These are phyloP conservation scores for Poeciliopsis turneri DNA, from an alignment of 2,797 vertebrate species.

Conservation along the genomic window DNA sequence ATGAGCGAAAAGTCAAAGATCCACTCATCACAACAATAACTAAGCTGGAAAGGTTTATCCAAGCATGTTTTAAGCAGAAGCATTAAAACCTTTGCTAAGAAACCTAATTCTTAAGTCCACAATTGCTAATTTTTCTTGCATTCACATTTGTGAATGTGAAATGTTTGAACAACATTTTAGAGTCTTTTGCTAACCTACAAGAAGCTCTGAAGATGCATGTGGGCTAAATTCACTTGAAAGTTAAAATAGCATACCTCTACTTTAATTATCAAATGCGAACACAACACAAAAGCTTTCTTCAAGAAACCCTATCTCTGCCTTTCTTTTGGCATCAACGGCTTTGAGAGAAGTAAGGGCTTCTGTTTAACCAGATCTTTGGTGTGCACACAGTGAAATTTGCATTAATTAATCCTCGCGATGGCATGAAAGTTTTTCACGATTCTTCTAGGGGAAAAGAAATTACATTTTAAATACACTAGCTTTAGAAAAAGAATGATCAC, in stretches of 20 bases:
- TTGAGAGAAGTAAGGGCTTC: neutral
- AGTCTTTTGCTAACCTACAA: neutral
- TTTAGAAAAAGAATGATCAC: slow-evolving; percentile 64
- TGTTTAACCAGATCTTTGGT: neutral
- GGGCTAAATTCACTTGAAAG: neutral
- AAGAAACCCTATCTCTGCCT: neutral
- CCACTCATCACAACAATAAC: neutral
- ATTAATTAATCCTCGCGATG: neutral
- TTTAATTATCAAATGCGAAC: neutral
- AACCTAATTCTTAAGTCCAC: neutral
- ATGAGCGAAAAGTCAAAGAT: neutral
- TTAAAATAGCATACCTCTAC: neutral
- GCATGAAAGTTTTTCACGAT: slow-evolving; percentile 5
- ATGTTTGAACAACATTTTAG: neutral
- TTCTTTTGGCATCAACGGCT: neutral
- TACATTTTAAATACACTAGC: slow-evolving; percentile 39
- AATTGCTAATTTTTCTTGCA: neutral
- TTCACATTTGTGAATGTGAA: neutral
- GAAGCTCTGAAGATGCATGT: neutral
- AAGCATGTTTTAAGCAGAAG: neutral
- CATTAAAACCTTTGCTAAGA: neutral
- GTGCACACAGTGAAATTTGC: slow-evolving; percentile 13
- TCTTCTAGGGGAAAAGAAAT: slow-evolving; percentile 31
- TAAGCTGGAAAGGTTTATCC: neutral
- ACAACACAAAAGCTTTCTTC: neutral